A percentile compares a stretch with the other conserved stretches of the same genome.
These are phyloP conservation scores for Morone chrysops DNA, from an alignment of 2,113 vertebrate genomes.

Conservation along the genomic window DNA sequence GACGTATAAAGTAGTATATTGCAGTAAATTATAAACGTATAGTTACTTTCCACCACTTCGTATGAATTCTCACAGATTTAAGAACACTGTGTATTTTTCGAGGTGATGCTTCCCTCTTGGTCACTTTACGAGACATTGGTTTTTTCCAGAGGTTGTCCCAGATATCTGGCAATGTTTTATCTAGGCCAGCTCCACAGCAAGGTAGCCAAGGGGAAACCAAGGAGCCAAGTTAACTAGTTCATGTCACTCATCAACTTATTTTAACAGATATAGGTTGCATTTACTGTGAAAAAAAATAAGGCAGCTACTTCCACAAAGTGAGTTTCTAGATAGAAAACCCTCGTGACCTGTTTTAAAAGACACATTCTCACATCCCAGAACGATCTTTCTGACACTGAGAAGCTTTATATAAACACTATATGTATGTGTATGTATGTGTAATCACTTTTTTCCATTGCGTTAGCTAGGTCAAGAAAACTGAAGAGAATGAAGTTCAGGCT, in stretches of 20 bases:
- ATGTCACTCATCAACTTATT: slow-evolving; percentile 77
- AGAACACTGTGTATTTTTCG: background rate
- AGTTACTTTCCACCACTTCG: background rate
- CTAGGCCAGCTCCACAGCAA: slow-evolving; percentile 77
- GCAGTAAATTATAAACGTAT: background rate
- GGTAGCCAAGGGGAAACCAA: slow-evolving; percentile 75
- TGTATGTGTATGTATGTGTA: slow-evolving; percentile 22
- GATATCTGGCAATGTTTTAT: slow-evolving; percentile 74
- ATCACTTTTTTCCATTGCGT: slow-evolving; percentile 53
- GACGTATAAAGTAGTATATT: background rate
- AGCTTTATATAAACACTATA: slow-evolving; percentile 26
- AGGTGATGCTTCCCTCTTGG: slow-evolving; percentile 26
- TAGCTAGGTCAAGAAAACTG: slow-evolving; percentile 42
- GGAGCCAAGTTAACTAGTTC: slow-evolving; percentile 79
- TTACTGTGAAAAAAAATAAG: slow-evolving; percentile 31
- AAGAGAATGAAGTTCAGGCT: slow-evolving; percentile 57
- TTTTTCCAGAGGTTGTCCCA: slow-evolving; percentile 69
- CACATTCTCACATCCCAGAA: slow-evolving; percentile 26
- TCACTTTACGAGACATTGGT: slow-evolving; percentile 47
- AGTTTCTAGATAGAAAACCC: slow-evolving; percentile 30
- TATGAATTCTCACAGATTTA: background rate
- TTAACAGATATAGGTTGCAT: slow-evolving; percentile 60
- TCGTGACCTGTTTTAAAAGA: slow-evolving; percentile 60
- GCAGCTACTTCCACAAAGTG: slow-evolving; percentile 19
- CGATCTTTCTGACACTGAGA: slow-evolving; percentile 61